Percentiles rank a stretch among this genome's conserved stretches.
phyloP scores from a whole-genome alignment of 2,113 vertebrate genomes.

The Brachirus orientalis region DNA sequence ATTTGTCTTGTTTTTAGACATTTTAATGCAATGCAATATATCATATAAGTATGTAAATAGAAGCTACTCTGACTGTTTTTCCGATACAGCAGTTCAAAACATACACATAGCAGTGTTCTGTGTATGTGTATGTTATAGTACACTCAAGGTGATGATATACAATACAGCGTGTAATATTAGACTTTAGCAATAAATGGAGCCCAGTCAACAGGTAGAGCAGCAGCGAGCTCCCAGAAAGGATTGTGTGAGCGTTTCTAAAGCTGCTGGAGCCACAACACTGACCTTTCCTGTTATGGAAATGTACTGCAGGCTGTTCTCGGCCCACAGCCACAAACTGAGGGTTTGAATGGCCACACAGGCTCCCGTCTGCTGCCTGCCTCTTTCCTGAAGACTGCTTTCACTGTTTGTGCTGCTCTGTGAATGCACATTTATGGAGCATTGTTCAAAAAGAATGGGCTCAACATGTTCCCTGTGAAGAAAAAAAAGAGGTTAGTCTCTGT shows the following conservation, averaged over 20 bases:
- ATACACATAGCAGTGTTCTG: constrained; percentile 3
- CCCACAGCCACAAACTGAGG: constrained; percentile 52
- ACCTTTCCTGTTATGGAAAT: constrained; percentile 84
- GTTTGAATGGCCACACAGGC: constrained; percentile 61
- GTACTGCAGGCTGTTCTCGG: constrained; percentile 66
- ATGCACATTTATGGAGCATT: constrained; percentile 50
- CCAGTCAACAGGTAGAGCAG: constrained; percentile 61
- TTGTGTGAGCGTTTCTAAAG: constrained; percentile 59
- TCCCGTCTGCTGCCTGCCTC: constrained; percentile 45
- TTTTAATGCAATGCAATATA: no score
- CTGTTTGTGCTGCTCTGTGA: constrained; percentile 37
- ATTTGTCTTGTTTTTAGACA: no score
- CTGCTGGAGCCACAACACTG: constrained; percentile 66
- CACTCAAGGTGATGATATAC: constrained; percentile 23
- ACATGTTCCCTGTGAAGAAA: constrained; percentile 53
- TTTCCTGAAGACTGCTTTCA: constrained; percentile 63
- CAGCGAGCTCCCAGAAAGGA: constrained; percentile 49
- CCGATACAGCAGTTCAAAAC: background rate
- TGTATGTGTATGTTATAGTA: constrained; percentile 16
- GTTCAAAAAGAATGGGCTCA: constrained; percentile 58
- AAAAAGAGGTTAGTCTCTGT: constrained; percentile 20
- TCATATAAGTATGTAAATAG: no score
- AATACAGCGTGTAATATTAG: constrained; percentile 33
- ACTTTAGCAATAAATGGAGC: constrained; percentile 31
- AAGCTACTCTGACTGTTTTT: no score